Conservation (phyloP, 2,888 invertebrate genomes). For the Diplolepis rosae region DNA sequence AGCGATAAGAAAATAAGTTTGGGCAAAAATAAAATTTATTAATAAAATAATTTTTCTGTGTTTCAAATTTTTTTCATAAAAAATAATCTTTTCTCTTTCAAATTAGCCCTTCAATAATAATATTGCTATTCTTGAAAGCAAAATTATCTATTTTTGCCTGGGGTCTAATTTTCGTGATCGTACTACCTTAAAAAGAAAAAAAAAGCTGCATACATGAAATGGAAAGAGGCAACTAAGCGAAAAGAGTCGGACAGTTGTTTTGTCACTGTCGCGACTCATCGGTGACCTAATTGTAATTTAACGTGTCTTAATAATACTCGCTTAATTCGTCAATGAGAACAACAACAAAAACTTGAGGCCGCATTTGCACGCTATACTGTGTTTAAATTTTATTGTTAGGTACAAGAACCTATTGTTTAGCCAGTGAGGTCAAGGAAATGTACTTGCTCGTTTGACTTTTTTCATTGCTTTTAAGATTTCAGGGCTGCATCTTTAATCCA, state of each 20-base stretch:
- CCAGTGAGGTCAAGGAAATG: conserved; percentile 38
- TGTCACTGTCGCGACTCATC: conserved; percentile 40
- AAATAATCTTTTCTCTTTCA: no score
- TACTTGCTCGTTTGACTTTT: neutral
- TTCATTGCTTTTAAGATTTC: conserved; percentile 10
- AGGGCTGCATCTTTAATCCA: neutral
- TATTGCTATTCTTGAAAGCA: no score
- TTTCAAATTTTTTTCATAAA: no score
- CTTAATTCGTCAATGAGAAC: neutral
- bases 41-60: no score
- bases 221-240: conserved; percentile 34
- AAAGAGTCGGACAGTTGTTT: conserved; percentile 54
- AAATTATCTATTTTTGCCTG: no score
- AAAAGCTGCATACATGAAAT: neutral
- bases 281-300: conserved; percentile 61
- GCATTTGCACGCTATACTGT: neutral
- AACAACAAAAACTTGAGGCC: neutral
- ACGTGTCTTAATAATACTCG: conserved; percentile 40
- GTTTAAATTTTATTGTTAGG: conserved; percentile 10
- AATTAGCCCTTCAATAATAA: no score
- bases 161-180: no score
- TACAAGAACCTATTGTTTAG: conserved; percentile 37
- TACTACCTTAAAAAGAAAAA: no score
- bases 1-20: no score
- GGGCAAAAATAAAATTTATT: no score